phyloP scores from a whole-genome alignment of 2,888 invertebrate genomes.

The Saturnia pavonia region DNA sequence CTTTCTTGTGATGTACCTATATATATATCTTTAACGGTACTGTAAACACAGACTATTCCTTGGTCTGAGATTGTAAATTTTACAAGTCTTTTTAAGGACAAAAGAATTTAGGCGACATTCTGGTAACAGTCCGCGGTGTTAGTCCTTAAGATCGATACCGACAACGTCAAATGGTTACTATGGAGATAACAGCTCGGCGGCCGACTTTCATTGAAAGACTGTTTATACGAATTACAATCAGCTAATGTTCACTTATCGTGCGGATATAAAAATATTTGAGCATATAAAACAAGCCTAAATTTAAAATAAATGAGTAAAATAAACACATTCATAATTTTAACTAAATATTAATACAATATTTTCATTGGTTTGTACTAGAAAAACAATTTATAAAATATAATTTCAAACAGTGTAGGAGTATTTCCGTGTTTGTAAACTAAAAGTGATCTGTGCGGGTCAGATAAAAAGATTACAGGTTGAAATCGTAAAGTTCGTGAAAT shows the following conservation, averaged over 20 bases:
- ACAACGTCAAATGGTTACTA: conserved; percentile 21
- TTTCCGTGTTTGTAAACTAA: background rate
- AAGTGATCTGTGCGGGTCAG: background rate
- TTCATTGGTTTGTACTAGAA: background rate
- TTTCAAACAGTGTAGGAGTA: background rate
- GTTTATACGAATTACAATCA: background rate
- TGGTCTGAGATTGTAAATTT: no score
- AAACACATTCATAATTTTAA: background rate
- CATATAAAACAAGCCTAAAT: background rate
- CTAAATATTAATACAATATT: background rate
- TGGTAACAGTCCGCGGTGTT: conserved; percentile 15
- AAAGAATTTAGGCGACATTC: conserved; percentile 11
- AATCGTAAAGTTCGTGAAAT: background rate
- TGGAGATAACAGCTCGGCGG: conserved; percentile 20
- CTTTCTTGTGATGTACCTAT: no score
- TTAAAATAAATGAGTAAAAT: background rate
- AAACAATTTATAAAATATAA: background rate
- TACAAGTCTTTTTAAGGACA: background rate
- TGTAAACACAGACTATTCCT: no score
- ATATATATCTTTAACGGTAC: no score
- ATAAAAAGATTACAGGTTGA: background rate
- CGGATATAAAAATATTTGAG: background rate
- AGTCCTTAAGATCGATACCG: conserved; percentile 19
- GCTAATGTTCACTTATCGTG: conserved; percentile 1
- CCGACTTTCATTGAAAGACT: conserved; percentile 13